These are phyloP conservation scores for Drosophila simulans DNA, from an alignment of 1,140 invertebrate genomes.

Conservation along the genomic window DNA sequence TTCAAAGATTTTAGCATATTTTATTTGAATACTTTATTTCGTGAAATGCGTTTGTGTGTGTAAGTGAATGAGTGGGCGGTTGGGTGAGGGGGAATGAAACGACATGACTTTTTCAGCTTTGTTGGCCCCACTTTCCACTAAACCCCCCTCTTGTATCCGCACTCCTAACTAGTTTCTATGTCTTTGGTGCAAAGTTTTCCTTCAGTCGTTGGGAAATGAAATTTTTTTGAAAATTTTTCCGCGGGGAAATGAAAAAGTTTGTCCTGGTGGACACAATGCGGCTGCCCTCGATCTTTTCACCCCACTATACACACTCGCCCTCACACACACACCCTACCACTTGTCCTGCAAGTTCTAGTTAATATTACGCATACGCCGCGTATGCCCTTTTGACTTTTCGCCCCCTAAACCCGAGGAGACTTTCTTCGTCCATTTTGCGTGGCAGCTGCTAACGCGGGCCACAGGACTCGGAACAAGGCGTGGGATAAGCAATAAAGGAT, in stretches of 20 bases:
- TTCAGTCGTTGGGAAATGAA: constrained; percentile 77
- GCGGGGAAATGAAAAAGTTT: constrained; percentile 83
- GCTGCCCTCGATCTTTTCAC: constrained; percentile 43
- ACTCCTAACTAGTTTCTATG: constrained; percentile 79
- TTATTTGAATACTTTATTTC: constrained; percentile 84
- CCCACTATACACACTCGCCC: neutral
- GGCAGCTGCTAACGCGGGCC: constrained; percentile 58
- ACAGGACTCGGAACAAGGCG: constrained; percentile 54
- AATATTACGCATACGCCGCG: constrained; percentile 78
- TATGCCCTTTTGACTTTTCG: constrained; percentile 78
- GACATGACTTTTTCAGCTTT: constrained; percentile 79
- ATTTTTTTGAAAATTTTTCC: constrained; percentile 82
- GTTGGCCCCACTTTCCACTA: constrained; percentile 35
- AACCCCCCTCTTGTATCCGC: constrained; percentile 28
- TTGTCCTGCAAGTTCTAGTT: constrained; percentile 59
- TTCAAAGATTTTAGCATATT: constrained; percentile 83
- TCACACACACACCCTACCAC: constrained; percentile 3
- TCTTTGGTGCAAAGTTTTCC: constrained; percentile 77
- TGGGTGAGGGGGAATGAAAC: constrained; percentile 25
- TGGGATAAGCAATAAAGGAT: constrained; percentile 84
- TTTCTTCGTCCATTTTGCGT: constrained; percentile 55
- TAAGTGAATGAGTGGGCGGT: neutral
- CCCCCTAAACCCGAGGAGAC: constrained; percentile 23
- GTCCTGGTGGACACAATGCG: constrained; percentile 76
- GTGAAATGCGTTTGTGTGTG: constrained; percentile 62